Conservation (phyloP, 2,113 vertebrate species). For the Typhlomys cinereus region DNA sequence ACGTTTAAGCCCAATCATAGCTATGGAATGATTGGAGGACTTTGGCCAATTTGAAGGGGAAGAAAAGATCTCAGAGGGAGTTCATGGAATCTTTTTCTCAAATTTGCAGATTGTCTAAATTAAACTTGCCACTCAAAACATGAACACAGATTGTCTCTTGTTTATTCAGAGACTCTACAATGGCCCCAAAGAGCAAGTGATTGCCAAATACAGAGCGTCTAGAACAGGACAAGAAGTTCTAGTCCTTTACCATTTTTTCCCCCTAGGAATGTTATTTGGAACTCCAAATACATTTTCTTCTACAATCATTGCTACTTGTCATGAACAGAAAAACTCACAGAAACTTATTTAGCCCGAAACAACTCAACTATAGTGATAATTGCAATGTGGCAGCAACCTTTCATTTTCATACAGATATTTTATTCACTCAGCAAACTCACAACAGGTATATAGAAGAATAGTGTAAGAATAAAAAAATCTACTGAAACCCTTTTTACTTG, state of each 20-base stretch:
- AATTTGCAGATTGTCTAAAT: conserved; percentile 57
- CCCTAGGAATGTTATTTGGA: conserved; percentile 45
- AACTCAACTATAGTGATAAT: background rate
- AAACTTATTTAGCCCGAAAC: background rate
- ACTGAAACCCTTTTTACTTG: background rate
- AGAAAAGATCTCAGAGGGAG: background rate
- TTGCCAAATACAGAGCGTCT: conserved; percentile 54
- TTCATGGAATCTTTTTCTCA: conserved; percentile 56
- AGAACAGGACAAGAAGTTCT: conserved; percentile 57
- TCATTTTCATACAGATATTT: conserved; percentile 30
- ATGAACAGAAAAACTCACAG: background rate
- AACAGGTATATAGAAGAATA: background rate
- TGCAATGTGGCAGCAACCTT: background rate
- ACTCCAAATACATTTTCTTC: conserved; percentile 10
- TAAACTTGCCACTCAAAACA: conserved; percentile 65
- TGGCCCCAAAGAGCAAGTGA: conserved; percentile 55
- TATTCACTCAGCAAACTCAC: background rate
- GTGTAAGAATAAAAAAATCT: background rate
- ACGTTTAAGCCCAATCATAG: background rate
- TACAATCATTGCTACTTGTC: background rate
- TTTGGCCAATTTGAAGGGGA: background rate
- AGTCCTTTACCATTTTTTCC: background rate
- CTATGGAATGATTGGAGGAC: conserved; percentile 9
- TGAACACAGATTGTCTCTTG: conserved; percentile 62
- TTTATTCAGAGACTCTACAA: conserved; percentile 62